Evolutionary conservation across 2,888 invertebrate species (phyloP), one percentile per base, ranked within the genome.

Genomic region (Macrosiphum euphorbiae): DNA sequence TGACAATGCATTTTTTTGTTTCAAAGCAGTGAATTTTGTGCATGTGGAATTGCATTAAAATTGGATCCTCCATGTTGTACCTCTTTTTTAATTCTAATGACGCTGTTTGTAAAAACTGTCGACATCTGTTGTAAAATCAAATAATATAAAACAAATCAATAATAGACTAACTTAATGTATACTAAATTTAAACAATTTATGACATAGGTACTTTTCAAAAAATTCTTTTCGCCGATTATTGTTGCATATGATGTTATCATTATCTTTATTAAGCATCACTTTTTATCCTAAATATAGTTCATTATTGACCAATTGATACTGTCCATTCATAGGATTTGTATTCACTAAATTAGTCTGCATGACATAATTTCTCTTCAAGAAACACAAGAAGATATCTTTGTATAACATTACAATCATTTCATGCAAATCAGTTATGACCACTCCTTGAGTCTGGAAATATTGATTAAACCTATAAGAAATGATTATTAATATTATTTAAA

Each of bases 351-450:
- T 52, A n/a, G 91, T 91, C 47, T 28, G 13, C 10, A 10, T 13
- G n/a, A 91, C 85, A 91, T 91, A 91, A 50, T 84, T 52, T 85
- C 85, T n/a, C 8, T 85, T 61, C 16, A 91, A 20, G 78, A 84
- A 85, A 16, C 26, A 47, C 28, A 84, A 67, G 5, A 85, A 11
- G 50, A 16, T 50, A 91, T 44, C 4, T 91, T 50, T 67, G 28
- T 91, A 91, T 10, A 52, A 24, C 28, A 20, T 3, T 10, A n/a
- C 50, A 3, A 91, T 78, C 52, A 52, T 91, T 28, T 47, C 91
- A 85, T 91, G 52, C 0, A 91, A 13, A 84, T 85, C 47, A 4
- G 84, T 91, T 8, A 91, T 41, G 5, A 91, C 44, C 16, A 85
- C 85, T 47, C 47, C 85, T 35, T 91, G 55, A 1, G 78, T 50